Percentiles rank a stretch among this genome's conserved stretches.
Evolutionary conservation across 2,113 vertebrate species (phyloP).

Genomic region (Carassius carassius): DNA sequence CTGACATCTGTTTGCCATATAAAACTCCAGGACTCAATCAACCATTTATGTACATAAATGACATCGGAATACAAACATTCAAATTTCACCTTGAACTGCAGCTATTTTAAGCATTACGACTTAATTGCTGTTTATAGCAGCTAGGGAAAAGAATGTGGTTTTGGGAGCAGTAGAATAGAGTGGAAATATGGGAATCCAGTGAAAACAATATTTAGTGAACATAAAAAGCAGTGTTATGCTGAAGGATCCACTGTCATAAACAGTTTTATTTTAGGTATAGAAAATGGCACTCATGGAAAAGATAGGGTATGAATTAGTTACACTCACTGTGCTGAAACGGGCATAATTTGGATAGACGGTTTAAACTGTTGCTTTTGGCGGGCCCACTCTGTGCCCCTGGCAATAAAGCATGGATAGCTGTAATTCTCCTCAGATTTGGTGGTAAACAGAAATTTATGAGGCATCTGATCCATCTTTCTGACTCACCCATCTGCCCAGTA

Average conservation of each 20-base stretch:
- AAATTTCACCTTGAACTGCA: constrained; percentile 53
- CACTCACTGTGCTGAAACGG: constrained; percentile 45
- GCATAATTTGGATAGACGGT: constrained; percentile 47
- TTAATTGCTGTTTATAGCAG: constrained; percentile 36
- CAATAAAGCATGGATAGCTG: constrained; percentile 70
- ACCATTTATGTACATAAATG: constrained; percentile 69
- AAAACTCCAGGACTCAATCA: constrained; percentile 74
- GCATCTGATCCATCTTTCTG: constrained; percentile 71
- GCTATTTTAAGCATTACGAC: constrained; percentile 65
- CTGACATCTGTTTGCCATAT: constrained; percentile 78
- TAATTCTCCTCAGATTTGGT: constrained; percentile 63
- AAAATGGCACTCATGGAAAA: background rate
- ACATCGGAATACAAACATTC: constrained; percentile 71
- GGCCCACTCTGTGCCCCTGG: constrained; percentile 37
- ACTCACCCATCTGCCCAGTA: constrained; percentile 74
- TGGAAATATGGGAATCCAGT: constrained; percentile 21
- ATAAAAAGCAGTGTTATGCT: background rate
- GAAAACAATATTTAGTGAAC: constrained; percentile 4
- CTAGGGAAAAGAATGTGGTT: constrained; percentile 10
- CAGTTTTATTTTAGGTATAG: constrained; percentile 38
- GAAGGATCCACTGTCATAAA: constrained; percentile 31
- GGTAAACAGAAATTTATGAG: constrained; percentile 75
- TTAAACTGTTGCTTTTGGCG: constrained; percentile 72
- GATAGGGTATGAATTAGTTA: constrained; percentile 39
- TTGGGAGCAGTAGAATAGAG: background rate